Evolutionary conservation across 2,888 invertebrate genomes (phyloP), one percentile per base, ranked within the genome.

Genomic region (Ferrisia virgata): DNA sequence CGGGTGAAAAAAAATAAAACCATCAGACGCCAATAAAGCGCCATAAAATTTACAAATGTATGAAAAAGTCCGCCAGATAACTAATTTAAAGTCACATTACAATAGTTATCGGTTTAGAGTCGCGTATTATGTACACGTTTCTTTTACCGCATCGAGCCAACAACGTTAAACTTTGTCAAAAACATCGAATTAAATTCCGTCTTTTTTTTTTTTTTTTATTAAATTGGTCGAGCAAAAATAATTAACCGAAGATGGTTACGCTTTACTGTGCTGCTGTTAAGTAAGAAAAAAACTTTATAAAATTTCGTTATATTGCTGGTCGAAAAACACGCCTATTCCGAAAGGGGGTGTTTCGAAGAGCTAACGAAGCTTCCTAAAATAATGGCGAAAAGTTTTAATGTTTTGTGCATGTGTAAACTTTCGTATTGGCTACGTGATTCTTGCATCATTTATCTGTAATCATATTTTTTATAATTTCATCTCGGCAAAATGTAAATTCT

Each of bases 21-120:
- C 72, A 33, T 72, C 72, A 72, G 33, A 72, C 36, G 72, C 72
- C 36, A 72, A 72, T 33, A 72, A 72, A 33, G 72, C 36, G 72
- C 72, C 72, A 72, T 72, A 72, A 72, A 72, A 72, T 72, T 72
- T 72, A 72, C 36, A 33, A 64, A 72, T 72, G 18, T 18, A 15
- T n/a, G n/a, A 33, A 72, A 33, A 72, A 72, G 72, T 33, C 72
- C 72, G 72, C 31, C 72, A 25, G 72, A 72, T 72, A 79, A 79
- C 79, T 79, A 79, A 79, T 79, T 79, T 79, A 79, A 79, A 79
- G 79, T 79, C 79, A 79, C 79, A 79, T 79, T 79, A 79, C 79
- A 78, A 78, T 64, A 13, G 58, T 64, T 64, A 28, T 64, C 58
- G 58, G n/a, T 64, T 72, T 72, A 6, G 22, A 58, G 8, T 58